Conservation (phyloP, 2,888 invertebrate species). For the Caenorhabditis angaria region DNA sequence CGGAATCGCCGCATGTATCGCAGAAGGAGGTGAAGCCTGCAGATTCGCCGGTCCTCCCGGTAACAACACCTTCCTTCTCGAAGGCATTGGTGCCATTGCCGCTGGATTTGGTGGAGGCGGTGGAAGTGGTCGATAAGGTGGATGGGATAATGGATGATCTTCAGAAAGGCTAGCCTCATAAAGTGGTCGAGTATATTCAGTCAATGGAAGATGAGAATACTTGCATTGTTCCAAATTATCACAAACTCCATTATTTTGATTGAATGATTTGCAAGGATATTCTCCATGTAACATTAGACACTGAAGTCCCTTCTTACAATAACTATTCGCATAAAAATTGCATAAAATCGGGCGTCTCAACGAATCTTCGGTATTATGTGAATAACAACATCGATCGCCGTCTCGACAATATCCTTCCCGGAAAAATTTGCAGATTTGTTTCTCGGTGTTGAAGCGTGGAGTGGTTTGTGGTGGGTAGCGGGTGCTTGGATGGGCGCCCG, state of each 20-base stretch:
- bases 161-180: slow-evolving; percentile 60
- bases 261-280: slow-evolving; percentile 69
- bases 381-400: slow-evolving; percentile 69
- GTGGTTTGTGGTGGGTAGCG: not conserved
- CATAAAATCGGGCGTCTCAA: slow-evolving; percentile 67
- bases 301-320: slow-evolving; percentile 67
- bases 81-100: slow-evolving; percentile 23
- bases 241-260: slow-evolving; percentile 62
- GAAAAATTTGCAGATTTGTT: slow-evolving; percentile 72
- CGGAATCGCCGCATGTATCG: slow-evolving; percentile 51
- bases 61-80: slow-evolving; percentile 61
- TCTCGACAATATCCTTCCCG: slow-evolving; percentile 72
- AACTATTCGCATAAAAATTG: slow-evolving; percentile 70
- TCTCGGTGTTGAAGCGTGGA: slow-evolving; percentile 45
- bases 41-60: slow-evolving; percentile 36
- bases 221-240: slow-evolving; percentile 65
- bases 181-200: slow-evolving; percentile 67
- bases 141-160: slow-evolving; percentile 20
- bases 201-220: slow-evolving; percentile 68
- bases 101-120: slow-evolving; percentile 28
- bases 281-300: slow-evolving; percentile 70
- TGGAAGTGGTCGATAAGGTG: slow-evolving; percentile 27
- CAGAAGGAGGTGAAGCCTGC: slow-evolving; percentile 18
- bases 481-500: not conserved
- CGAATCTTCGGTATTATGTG: slow-evolving; percentile 68